These are phyloP conservation scores for Sinodicranocentrus sp. DNA, from an alignment of 2,888 invertebrate species.

Conservation along the genomic window DNA sequence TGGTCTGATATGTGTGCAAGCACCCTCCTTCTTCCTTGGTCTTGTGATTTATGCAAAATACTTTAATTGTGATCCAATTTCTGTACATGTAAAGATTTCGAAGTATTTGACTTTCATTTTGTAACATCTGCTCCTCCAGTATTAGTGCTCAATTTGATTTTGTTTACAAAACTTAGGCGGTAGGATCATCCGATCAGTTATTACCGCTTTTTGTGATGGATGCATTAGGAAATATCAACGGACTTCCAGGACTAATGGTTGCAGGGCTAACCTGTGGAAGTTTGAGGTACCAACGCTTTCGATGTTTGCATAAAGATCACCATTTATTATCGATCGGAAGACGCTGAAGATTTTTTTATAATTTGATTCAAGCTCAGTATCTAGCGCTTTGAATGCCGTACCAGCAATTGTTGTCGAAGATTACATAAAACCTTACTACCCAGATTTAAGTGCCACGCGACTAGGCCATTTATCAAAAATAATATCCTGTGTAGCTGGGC, in stretches of 20 bases:
- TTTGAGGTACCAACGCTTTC: conserved; percentile 77
- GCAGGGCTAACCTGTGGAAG: conserved; percentile 97
- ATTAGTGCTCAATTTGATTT: background rate
- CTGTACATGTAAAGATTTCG: conserved; percentile 81
- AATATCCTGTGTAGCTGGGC: conserved; percentile 85
- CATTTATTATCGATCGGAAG: background rate
- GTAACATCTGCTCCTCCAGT: background rate
- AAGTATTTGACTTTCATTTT: background rate
- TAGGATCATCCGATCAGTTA: conserved; percentile 87
- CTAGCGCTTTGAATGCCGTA: conserved; percentile 95
- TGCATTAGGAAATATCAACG: conserved; percentile 84
- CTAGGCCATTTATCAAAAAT: conserved; percentile 87
- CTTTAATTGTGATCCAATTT: conserved; percentile 89
- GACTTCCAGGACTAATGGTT: conserved; percentile 93
- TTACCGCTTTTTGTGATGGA: conserved; percentile 94
- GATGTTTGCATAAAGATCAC: background rate
- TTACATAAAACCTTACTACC: conserved; percentile 82
- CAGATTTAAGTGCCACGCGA: conserved; percentile 28
- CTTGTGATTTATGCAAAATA: conserved; percentile 92
- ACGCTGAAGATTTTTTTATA: background rate
- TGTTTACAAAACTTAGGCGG: conserved; percentile 82
- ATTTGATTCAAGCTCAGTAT: conserved; percentile 87
- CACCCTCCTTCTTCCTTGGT: conserved; percentile 83
- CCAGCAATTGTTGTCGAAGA: conserved; percentile 95
- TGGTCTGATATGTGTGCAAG: conserved; percentile 34